phyloP scores from a whole-genome alignment of 2,888 invertebrate genomes.

The Agrilus biguttatus region DNA sequence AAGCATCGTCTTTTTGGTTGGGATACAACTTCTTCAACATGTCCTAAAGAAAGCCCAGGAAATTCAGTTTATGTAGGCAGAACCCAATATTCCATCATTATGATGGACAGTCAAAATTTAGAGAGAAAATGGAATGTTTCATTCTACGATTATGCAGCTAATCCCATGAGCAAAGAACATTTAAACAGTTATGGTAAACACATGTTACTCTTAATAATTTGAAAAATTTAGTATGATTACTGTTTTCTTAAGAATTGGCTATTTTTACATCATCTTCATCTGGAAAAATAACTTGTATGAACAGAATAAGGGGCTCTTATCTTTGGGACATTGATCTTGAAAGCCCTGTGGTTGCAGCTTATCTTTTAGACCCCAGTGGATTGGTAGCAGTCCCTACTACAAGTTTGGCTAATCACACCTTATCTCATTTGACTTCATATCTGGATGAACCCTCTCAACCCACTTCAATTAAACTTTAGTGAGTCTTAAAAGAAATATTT shows the following conservation, averaged over 20 bases:
- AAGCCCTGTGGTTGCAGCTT: conserved; percentile 85
- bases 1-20: conserved; percentile 48
- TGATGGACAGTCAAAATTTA: conserved; percentile 71
- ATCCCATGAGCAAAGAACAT: conserved; percentile 63
- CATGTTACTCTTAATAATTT: conserved; percentile 3
- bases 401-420: conserved; percentile 74
- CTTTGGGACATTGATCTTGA: conserved; percentile 79
- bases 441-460: conserved; percentile 26
- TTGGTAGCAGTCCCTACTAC: conserved; percentile 77
- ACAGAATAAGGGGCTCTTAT: conserved; percentile 64
- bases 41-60: conserved; percentile 48
- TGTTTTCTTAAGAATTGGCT: conserved; percentile 49
- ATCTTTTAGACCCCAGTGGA: conserved; percentile 60
- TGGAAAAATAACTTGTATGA: conserved; percentile 73
- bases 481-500: conserved; percentile 17
- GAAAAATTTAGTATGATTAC: background rate
- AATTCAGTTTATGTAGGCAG: conserved; percentile 67
- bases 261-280: conserved; percentile 85
- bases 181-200: conserved; percentile 64
- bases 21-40: conserved; percentile 41
- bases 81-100: conserved; percentile 86
- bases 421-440: conserved; percentile 40
- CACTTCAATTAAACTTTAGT: conserved; percentile 38
- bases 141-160: conserved; percentile 86
- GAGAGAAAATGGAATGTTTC: conserved; percentile 90